Base-by-base conservation (phyloP, 2,888 invertebrate species). In the Drosophila leonis region DNA sequence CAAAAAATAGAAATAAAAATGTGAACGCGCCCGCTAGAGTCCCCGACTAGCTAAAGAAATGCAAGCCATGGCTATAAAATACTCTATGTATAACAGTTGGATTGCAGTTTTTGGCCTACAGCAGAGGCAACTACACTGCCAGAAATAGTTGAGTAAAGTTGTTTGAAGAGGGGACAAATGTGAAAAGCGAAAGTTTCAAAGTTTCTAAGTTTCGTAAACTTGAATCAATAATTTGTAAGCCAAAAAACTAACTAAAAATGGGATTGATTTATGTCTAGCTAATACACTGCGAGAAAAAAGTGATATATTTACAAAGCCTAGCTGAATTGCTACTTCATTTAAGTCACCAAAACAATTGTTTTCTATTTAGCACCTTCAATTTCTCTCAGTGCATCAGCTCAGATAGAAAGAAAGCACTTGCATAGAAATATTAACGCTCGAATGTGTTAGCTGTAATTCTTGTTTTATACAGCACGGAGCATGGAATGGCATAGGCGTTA, bases 371-470 rank as follows among this genome's bases (percentile, higher is more conserved):
- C 7, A 24, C 7, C 24, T 24, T 7, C 1, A n/a, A 37, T 39
- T 66, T 68, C 37, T 55, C 33, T 18, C 20, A 52, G 55, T 59
- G 78, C 41, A 48, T 18, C 42, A 20, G 39, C 27, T 52, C 42
- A 37, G 12, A 49, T 67, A 55, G 54, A 67, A 65, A 56, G 63
- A 49, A 71, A 56, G n/a, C 76, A 63, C 52, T 15, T 66, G 52
- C 39, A 68, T 54, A 56, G 65, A 81, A 86, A 78, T 88, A 83
- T 86, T 88, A 83, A 75, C 78, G 77, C 77, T 66, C 68, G 82
- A 88, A 84, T 84, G 87, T 84, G 87, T 84, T 89, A 83, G 83
- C 87, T 83, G 87, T 84, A 89, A 88, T 84, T 84, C 83, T 89
- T 87, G 75, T 84, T 81, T 78, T 78, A 80, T 82, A 59, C 64